phyloP scores from a whole-genome alignment of 2,113 vertebrate species.

The Stomatorhinus ivindoensis region DNA sequence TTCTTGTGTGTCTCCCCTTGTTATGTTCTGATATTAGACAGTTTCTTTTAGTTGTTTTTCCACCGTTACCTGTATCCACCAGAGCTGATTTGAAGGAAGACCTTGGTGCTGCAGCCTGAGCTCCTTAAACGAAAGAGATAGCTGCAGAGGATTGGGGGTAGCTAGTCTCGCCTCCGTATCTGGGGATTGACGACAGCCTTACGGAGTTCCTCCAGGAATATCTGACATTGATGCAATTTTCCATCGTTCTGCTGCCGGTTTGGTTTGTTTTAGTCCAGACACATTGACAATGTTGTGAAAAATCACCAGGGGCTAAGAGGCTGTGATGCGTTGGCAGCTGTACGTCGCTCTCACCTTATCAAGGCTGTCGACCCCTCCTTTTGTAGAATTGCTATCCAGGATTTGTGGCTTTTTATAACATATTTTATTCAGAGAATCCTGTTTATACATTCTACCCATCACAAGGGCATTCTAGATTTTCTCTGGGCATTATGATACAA shows the following conservation, averaged over 20 bases:
- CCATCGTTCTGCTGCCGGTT: background rate
- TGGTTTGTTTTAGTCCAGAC: background rate
- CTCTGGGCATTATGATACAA: background rate
- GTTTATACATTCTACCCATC: background rate
- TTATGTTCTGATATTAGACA: background rate
- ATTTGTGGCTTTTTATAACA: background rate
- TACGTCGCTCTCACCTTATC: background rate
- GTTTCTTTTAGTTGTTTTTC: background rate
- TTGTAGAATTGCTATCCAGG: background rate
- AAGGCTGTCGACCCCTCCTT: background rate
- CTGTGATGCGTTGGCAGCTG: background rate
- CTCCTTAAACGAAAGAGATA: background rate
- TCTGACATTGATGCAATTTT: slow-evolving; percentile 1
- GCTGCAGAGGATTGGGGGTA: background rate
- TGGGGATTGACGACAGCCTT: background rate
- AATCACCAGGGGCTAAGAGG: background rate
- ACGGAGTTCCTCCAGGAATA: slow-evolving; percentile 3
- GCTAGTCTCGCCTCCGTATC: background rate
- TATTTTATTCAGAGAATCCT: background rate
- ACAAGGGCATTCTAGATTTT: background rate
- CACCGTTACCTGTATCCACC: background rate
- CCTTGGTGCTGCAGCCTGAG: background rate
- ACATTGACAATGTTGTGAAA: background rate
- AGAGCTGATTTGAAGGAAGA: background rate
- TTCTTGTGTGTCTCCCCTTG: background rate